Conservation (phyloP, 2,113 vertebrate species). For the Syngnathus floridae region DNA sequence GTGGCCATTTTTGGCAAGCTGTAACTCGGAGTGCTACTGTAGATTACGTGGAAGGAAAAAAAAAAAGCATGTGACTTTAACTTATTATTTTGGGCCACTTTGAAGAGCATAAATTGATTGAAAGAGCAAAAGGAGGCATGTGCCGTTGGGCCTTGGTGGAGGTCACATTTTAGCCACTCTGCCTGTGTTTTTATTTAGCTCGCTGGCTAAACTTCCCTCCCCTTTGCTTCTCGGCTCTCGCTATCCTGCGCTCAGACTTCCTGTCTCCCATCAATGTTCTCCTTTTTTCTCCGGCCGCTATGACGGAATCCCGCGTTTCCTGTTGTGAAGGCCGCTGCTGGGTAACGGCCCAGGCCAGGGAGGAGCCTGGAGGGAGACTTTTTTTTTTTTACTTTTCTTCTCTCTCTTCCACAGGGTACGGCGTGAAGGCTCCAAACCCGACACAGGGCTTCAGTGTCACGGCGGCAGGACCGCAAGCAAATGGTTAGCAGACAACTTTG, state of each 20-base stretch:
- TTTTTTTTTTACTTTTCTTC: slow-evolving; percentile 1
- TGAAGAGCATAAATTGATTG: neutral
- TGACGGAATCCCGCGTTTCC: slow-evolving; percentile 92
- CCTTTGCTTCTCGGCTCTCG: neutral
- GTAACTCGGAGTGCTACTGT: too few relatives aligned
- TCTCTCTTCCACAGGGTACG: slow-evolving; percentile 1
- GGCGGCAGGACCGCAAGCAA: slow-evolving; percentile 18
- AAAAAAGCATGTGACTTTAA: neutral
- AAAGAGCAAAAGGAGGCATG: neutral
- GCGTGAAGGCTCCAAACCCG: slow-evolving; percentile 10
- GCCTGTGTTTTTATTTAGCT: slow-evolving; percentile 9
- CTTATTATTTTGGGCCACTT: neutral
- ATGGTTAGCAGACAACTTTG: slow-evolving; percentile 13
- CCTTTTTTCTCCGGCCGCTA: slow-evolving; percentile 65
- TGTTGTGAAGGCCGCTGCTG: slow-evolving; percentile 86
- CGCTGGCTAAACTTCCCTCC: slow-evolving; percentile 17
- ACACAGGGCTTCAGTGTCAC: slow-evolving; percentile 15
- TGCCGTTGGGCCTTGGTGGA: neutral
- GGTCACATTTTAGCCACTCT: neutral
- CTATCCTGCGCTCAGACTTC: slow-evolving; percentile 64
- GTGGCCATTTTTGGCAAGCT: too few relatives aligned
- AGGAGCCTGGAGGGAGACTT: slow-evolving; percentile 54
- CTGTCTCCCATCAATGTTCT: slow-evolving; percentile 74
- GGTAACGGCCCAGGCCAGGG: slow-evolving; percentile 68
- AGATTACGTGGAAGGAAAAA: too few relatives aligned